phyloP scores from a whole-genome alignment of 2,113 vertebrate species.

The Cygnus buccinator region DNA sequence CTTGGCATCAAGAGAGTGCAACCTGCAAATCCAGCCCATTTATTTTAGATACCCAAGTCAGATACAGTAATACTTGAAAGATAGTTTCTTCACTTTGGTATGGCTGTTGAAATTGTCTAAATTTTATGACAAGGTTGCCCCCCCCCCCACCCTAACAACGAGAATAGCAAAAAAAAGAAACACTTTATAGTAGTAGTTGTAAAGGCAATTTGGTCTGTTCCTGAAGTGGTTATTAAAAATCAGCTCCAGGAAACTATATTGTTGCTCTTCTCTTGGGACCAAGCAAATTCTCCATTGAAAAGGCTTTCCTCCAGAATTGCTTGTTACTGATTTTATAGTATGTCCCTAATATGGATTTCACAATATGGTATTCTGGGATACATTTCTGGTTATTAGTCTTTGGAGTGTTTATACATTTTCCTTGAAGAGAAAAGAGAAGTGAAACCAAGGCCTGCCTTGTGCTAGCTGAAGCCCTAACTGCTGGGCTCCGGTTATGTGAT shows the following conservation, averaged over 20 bases:
- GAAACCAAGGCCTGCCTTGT: neutral
- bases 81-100: neutral
- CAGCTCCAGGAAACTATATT: neutral
- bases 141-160: too few species aligned
- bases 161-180: too few species aligned
- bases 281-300: neutral
- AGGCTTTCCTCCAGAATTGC: neutral
- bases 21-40: neutral
- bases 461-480: neutral
- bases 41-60: neutral
- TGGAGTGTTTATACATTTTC: neutral
- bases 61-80: neutral
- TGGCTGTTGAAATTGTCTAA: neutral
- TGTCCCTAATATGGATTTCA: neutral
- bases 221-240: neutral
- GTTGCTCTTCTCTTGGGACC: neutral
- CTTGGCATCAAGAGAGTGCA: neutral
- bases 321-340: neutral
- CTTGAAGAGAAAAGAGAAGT: neutral
- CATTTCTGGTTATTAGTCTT: neutral
- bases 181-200: neutral
- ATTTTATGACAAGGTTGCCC: neutral
- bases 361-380: neutral
- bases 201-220: neutral
- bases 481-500: neutral